Evolutionary conservation across 2,113 vertebrate species (phyloP).

Genomic region (Micromys minutus): DNA sequence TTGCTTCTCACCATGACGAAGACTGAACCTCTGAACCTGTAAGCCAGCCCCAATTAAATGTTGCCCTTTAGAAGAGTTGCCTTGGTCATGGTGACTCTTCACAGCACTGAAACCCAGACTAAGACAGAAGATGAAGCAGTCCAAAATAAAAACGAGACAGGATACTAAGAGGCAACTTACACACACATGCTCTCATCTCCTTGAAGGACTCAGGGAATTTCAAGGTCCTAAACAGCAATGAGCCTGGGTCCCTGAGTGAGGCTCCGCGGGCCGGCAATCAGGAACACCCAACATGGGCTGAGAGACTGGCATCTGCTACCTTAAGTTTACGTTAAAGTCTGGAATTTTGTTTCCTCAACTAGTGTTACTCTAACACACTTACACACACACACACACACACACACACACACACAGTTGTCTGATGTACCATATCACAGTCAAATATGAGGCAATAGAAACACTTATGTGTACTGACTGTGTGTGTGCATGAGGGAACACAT

Average conservation of each 20-base stretch:
- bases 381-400: background rate
- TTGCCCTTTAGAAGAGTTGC: too few species aligned
- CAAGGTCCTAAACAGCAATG: background rate
- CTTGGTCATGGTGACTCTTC: too few species aligned
- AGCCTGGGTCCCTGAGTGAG: background rate
- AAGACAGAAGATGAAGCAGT: background rate
- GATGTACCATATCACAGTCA: background rate
- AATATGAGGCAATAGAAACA: background rate
- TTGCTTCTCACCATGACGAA: too few species aligned
- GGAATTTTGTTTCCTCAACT: constrained; percentile 27
- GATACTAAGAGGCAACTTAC: background rate
- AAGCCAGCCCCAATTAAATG: too few species aligned
- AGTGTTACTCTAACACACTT: background rate
- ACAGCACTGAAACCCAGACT: too few species aligned
- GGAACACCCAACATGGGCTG: background rate
- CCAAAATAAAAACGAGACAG: constrained; percentile 50
- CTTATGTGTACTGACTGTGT: background rate
- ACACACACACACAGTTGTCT: background rate
- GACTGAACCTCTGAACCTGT: too few species aligned
- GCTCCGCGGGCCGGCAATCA: background rate
- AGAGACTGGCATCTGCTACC: background rate
- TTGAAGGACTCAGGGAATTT: background rate
- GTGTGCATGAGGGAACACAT: background rate
- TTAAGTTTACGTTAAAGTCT: background rate
- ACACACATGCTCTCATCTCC: background rate